Conservation (phyloP, 2,113 vertebrate species). For the Silurus meridionalis region DNA sequence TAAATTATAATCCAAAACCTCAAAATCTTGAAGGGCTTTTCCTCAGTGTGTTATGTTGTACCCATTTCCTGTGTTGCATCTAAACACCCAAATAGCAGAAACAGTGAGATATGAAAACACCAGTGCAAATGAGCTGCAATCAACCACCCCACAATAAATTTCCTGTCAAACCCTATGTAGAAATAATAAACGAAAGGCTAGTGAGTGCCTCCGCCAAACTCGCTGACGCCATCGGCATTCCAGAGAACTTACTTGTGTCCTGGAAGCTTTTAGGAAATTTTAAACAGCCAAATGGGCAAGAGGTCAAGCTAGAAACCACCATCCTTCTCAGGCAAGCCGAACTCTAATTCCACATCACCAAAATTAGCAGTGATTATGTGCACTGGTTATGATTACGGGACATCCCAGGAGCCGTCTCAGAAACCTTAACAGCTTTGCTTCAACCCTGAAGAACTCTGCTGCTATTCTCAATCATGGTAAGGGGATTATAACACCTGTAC, state of each 20-base stretch:
- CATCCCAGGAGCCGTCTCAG: background rate
- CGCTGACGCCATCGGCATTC: conserved; percentile 63
- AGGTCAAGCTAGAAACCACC: background rate
- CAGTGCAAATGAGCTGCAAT: conserved; percentile 70
- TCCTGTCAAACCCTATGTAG: conserved; percentile 63
- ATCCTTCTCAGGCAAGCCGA: background rate
- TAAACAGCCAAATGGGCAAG: conserved; percentile 1
- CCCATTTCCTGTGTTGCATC: conserved; percentile 74
- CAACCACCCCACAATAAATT: conserved; percentile 72
- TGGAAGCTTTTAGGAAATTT: conserved; percentile 10
- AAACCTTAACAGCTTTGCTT: background rate
- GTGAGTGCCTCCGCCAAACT: conserved; percentile 51
- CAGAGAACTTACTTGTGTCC: conserved; percentile 49
- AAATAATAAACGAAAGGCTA: conserved; percentile 63
- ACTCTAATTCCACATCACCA: background rate
- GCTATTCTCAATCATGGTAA: background rate
- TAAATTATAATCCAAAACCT: background rate
- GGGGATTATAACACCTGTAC: background rate
- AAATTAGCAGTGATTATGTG: background rate
- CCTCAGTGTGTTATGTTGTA: conserved; percentile 64
- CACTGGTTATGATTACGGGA: background rate
- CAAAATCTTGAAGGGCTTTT: background rate
- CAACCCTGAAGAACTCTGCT: background rate
- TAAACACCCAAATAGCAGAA: conserved; percentile 68
- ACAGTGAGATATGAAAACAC: conserved; percentile 65